Evolutionary conservation across 2,888 invertebrate genomes (phyloP).

Genomic region (Mythimna lalbum): DNA sequence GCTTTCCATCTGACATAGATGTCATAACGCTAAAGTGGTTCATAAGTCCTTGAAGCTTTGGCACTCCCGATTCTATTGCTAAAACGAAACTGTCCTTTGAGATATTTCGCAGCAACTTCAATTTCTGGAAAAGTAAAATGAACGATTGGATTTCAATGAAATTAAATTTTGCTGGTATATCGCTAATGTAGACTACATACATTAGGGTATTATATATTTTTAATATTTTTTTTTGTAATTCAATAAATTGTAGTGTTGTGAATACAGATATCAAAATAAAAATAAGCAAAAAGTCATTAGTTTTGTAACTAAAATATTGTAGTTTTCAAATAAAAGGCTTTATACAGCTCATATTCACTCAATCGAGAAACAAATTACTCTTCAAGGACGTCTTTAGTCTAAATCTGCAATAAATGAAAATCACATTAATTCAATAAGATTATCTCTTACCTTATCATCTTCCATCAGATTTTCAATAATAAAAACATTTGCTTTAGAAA

Average conservation of each 20-base stretch:
- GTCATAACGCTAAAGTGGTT: constrained; percentile 70
- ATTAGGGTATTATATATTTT: too few relatives aligned
- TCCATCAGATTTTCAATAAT: constrained; percentile 70
- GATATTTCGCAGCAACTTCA: constrained; percentile 63
- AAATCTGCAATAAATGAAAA: constrained; percentile 17
- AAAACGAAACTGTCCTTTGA: constrained; percentile 71
- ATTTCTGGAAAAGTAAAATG: constrained; percentile 71
- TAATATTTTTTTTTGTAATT: too few relatives aligned
- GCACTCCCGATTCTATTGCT: constrained; percentile 68
- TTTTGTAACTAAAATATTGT: neutral
- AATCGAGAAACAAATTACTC: neutral
- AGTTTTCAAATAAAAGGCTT: constrained; percentile 11
- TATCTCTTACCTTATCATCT: constrained; percentile 68
- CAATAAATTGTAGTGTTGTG: too few relatives aligned
- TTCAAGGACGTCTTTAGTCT: constrained; percentile 1
- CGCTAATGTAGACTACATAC: too few relatives aligned
- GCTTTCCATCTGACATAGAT: constrained; percentile 71
- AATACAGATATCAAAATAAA: neutral
- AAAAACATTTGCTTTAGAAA: constrained; percentile 66
- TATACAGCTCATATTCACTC: neutral
- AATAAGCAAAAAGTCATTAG: neutral
- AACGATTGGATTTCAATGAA: constrained; percentile 10
- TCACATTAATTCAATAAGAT: constrained; percentile 10
- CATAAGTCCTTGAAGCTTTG: constrained; percentile 63
- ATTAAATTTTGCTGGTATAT: neutral